A percentile compares a stretch with the other conserved stretches of the same genome.
Conservation (phyloP, 2,888 invertebrate genomes). For the Torymus auratus region DNA sequence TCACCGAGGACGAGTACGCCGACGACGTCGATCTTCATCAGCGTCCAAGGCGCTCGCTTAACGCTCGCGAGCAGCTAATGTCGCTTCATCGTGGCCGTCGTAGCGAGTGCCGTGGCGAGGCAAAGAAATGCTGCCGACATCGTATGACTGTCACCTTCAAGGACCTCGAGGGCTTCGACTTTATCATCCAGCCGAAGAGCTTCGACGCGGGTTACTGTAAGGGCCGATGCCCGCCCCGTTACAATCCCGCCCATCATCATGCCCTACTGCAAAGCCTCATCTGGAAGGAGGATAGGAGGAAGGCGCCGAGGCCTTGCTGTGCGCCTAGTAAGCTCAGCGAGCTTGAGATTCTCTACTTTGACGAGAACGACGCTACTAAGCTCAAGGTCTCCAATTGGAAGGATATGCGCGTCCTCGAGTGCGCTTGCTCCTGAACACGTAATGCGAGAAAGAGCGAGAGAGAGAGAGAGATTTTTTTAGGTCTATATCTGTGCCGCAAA, state of each 20-base stretch:
- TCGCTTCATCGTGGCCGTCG: conserved; percentile 75
- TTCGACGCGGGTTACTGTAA: conserved; percentile 86
- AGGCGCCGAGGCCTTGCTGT: conserved; percentile 82
- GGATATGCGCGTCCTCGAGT: conserved; percentile 84
- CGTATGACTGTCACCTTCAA: conserved; percentile 83
- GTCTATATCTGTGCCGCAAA: too few species aligned
- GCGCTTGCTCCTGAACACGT: conserved; percentile 82
- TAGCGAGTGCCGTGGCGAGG: conserved; percentile 79
- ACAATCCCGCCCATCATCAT: conserved; percentile 84
- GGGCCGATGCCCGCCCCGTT: conserved; percentile 83
- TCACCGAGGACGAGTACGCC: too few species aligned
- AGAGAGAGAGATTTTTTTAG: too few species aligned
- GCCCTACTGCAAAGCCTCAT: conserved; percentile 84
- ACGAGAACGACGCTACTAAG: conserved; percentile 81
- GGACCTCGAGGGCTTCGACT: conserved; percentile 82
- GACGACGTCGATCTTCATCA: too few species aligned
- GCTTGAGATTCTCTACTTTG: conserved; percentile 82
- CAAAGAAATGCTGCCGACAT: conserved; percentile 82
- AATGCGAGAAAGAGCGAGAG: not conserved
- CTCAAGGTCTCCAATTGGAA: conserved; percentile 84
- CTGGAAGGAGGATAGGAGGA: conserved; percentile 80
- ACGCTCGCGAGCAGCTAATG: conserved; percentile 68
- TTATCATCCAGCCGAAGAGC: conserved; percentile 83
- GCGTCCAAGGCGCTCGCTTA: not conserved
- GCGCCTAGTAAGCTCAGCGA: conserved; percentile 83